Conservation (phyloP, 2,888 invertebrate species). For the Ceraclea dissimilis region DNA sequence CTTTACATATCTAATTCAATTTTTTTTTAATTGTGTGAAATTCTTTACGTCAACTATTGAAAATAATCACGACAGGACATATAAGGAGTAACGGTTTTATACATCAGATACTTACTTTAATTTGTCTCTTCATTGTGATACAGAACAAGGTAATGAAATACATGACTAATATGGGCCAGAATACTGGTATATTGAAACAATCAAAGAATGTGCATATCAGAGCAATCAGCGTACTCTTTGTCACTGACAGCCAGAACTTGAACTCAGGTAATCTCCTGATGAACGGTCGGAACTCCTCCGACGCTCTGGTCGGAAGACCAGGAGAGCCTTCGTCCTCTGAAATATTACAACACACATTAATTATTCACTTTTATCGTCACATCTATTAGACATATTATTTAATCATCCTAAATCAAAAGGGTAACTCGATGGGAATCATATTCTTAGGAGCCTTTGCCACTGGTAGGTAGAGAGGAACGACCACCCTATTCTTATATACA, state of each 20-base stretch:
- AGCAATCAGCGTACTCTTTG: conserved; percentile 87
- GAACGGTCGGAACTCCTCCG: conserved; percentile 98
- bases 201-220: conserved; percentile 94
- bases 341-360: conserved; percentile 24
- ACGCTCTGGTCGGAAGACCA: conserved; percentile 86
- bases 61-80: too few species aligned
- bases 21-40: too few species aligned
- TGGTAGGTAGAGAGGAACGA: neutral
- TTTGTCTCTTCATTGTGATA: conserved; percentile 99
- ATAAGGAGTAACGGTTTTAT: too few species aligned
- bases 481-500: too few species aligned
- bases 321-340: conserved; percentile 74
- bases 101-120: conserved; percentile 82
- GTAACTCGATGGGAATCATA: too few species aligned
- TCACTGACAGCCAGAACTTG: conserved; percentile 98
- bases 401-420: too few species aligned
- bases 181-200: conserved; percentile 97
- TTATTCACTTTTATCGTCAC: neutral
- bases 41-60: too few species aligned
- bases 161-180: conserved; percentile 99
- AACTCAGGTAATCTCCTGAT: conserved; percentile 96
- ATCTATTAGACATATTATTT: conserved; percentile 26
- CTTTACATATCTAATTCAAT: too few species aligned
- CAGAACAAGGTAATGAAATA: conserved; percentile 98
- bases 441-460: too few species aligned